Conservation (phyloP, 2,888 invertebrate species). For the Stramonita haemastoma region DNA sequence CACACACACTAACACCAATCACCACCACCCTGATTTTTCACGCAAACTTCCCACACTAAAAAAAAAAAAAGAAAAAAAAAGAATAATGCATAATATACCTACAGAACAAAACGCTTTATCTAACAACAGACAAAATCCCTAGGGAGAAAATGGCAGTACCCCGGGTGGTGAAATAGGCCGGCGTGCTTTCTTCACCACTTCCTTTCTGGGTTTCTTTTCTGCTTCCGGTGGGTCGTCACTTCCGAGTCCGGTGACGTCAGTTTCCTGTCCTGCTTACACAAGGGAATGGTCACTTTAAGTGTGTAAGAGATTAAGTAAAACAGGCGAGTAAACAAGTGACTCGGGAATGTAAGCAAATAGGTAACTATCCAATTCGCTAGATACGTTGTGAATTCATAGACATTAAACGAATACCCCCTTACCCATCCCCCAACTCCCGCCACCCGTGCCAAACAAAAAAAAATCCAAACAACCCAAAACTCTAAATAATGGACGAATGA, state of each 20-base stretch:
- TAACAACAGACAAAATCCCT: not conserved
- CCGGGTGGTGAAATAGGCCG: constrained; percentile 33
- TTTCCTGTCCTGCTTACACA: not conserved
- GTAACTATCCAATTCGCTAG: too few species aligned
- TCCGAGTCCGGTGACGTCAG: constrained; percentile 4
- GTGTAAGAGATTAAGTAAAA: not conserved
- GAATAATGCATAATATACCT: not conserved
- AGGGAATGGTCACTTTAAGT: not conserved
- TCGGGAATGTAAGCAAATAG: too few species aligned
- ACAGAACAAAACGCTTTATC: not conserved
- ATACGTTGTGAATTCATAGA: too few species aligned
- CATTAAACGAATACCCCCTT: too few species aligned
- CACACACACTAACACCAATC: not conserved
- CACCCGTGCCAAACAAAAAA: too few species aligned
- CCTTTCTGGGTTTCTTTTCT: constrained; percentile 32
- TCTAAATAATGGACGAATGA: too few species aligned
- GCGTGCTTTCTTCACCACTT: constrained; percentile 40
- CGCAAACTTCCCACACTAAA: constrained; percentile 6
- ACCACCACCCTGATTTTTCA: not conserved
- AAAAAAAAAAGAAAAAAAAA: not conserved
- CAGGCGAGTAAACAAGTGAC: not conserved
- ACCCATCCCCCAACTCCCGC: too few species aligned
- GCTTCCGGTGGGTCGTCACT: not conserved
- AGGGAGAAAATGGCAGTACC: not conserved
- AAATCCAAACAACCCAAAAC: too few species aligned